Evolutionary conservation across 2,113 vertebrate genomes (phyloP), one percentile per base, ranked within the genome.

Genomic region (Rynchops niger): DNA sequence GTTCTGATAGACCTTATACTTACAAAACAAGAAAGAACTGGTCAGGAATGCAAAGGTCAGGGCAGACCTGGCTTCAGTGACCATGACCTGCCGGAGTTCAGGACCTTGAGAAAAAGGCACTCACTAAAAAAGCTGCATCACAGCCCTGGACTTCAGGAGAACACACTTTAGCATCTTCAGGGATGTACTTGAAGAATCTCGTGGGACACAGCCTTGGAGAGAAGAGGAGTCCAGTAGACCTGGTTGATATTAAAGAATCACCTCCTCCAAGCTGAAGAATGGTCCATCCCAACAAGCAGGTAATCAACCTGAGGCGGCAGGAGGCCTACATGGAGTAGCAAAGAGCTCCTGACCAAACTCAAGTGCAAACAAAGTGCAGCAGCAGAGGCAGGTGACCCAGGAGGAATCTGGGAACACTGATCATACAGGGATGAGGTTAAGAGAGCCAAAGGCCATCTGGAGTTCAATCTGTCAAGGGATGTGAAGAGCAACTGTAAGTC

Each of bases 31-130:
- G 34, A 29, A 81, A 12, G 38, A 90, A 36, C 12, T 27, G 38
- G 5, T 6, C 53, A 70, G 61, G 50, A 14, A 61, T 74, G 50
- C 0, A 0, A 70, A 79, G 40, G 15, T 10, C 8, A 1, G n/a
- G 55, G 66, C 61, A 90, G 32, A 22, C 21, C 17, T 34, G 38
- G 34, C 69, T 62, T 34, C 67, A 21, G 25, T 7, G 15, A n/a
- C n/a, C 30, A 19, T 1, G 38, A 66, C 25, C 32, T 34, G 50
- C 43, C 45, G 17, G 58, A 63, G 49, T 15, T 82, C n/a, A 70
- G 80, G 58, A 59, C 14, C 13, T 11, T 9, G 38, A 27, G 9
- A 59, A 14, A 21, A 86, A 69, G 50, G 15, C 78, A 29, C 29
- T 27, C 19, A 22, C 18, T 12, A 47, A 50, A 22, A 72, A 70